A percentile compares a stretch with the other conserved stretches of the same genome.
Evolutionary conservation across 2,113 vertebrate genomes (phyloP).

Genomic region (Haliaeetus leucogaster): DNA sequence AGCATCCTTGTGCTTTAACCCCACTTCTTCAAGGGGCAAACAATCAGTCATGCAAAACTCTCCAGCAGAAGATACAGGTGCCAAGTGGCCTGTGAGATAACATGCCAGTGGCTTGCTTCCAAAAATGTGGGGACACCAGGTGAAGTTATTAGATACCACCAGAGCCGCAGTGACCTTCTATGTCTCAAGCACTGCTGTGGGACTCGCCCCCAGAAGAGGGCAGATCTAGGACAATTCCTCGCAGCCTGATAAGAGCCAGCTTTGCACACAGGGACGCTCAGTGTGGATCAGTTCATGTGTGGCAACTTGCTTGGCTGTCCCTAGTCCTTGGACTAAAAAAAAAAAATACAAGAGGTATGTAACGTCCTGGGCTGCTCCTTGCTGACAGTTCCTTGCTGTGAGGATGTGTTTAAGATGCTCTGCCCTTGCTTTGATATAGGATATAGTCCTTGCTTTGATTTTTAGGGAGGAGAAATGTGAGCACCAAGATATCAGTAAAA

Average conservation of each 20-base stretch:
- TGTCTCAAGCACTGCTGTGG: too few relatives aligned
- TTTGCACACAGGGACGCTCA: background rate
- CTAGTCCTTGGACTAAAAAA: background rate
- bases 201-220: background rate
- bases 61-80: background rate
- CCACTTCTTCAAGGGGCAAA: background rate
- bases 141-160: background rate
- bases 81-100: background rate
- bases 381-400: background rate
- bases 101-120: background rate
- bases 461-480: background rate
- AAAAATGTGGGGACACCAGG: background rate
- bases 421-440: background rate
- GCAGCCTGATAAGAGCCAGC: background rate
- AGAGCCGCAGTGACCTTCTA: background rate
- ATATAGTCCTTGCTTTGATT: background rate
- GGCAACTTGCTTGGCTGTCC: background rate
- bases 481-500: background rate
- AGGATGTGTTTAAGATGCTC: background rate
- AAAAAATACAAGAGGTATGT: background rate
- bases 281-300: background rate
- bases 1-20: background rate
- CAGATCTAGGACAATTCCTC: background rate
- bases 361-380: background rate
- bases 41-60: background rate